Evolutionary conservation across 2,888 invertebrate species (phyloP), one percentile per base, ranked within the genome.

Genomic region (Andrena camellia): DNA sequence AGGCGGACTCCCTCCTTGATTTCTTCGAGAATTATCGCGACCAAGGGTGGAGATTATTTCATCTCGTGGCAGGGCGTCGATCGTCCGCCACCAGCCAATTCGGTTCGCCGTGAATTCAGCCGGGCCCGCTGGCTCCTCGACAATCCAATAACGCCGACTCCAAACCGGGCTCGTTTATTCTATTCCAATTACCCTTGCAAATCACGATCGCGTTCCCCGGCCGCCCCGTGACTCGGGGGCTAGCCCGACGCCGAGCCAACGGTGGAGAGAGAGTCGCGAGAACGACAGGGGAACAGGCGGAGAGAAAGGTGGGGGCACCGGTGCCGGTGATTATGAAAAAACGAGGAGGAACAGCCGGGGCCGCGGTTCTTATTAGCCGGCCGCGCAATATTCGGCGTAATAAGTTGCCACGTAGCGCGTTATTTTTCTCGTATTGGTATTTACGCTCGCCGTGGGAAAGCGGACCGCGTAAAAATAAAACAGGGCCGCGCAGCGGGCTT

Each of bases 371-470:
- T 86, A 86, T 86, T 86, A 88, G 85, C 81, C 78, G 68, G 85
- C 57, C 57, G 84, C 80, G 81, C 79, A 83, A 76, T 83, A 83
- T 86, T 83, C 80, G 68, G 84, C 80, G 78, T 87, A 88, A 87
- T 84, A 85, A 88, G 85, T 82, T 72, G 70, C 59, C 77, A 66
- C 72, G 69, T 4, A 64, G 31, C 42, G 48, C 74, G 78, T 81
- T 84, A 77, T 79, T 81, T 83, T 72, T 79, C 78, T 79, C 77
- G 74, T 85, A 86, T 89, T 83, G 79, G 83, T 85, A 89, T 88
- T 89, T 89, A 74, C 67, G 50, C 26, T 29, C 64, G 71, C 71
- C 74, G 50, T 71, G 86, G 79, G 74, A 83, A 62, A 70, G n/a
- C n/a, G 63, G 48, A 60, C 54, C 67, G 66, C 67, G 57, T 60